A percentile compares a stretch with the other conserved stretches of the same genome.
These are phyloP conservation scores for Antheraea yamamai DNA, from an alignment of 2,888 invertebrate genomes.

Conservation along the genomic window DNA sequence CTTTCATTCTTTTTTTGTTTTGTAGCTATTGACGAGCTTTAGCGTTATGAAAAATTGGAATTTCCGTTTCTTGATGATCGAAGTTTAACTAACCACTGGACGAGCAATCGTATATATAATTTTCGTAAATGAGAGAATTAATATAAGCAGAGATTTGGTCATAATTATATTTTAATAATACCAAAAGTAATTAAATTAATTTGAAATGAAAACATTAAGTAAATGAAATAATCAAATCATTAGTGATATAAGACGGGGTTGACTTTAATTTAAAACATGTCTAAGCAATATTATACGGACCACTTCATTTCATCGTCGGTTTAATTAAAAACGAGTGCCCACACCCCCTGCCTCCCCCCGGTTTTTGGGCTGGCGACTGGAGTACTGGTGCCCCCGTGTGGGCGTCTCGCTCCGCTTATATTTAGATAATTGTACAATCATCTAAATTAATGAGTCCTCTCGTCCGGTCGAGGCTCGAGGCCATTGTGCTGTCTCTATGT, in stretches of 20 bases:
- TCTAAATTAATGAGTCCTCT: slow-evolving; percentile 82
- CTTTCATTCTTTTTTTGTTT: too few relatives aligned
- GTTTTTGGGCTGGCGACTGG: slow-evolving; percentile 77
- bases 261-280: slow-evolving; percentile 81
- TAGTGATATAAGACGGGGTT: slow-evolving; percentile 69
- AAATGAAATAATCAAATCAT: slow-evolving; percentile 47
- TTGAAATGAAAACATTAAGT: background rate
- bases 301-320: slow-evolving; percentile 82
- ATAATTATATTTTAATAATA: too few relatives aligned
- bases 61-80: too few relatives aligned
- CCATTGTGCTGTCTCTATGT: slow-evolving; percentile 69
- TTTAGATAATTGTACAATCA: slow-evolving; percentile 83
- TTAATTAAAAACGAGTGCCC: slow-evolving; percentile 83
- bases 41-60: too few relatives aligned
- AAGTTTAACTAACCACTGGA: too few relatives aligned
- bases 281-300: slow-evolving; percentile 82
- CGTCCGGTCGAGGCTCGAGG: slow-evolving; percentile 72
- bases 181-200: too few relatives aligned
- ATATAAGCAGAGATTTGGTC: too few relatives aligned
- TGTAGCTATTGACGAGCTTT: too few relatives aligned
- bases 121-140: too few relatives aligned
- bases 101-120: too few relatives aligned
- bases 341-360: slow-evolving; percentile 63
- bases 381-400: slow-evolving; percentile 69
- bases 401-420: slow-evolving; percentile 80